Percentiles rank a stretch among this genome's conserved stretches.
Conservation (phyloP, 2,797 vertebrate species). For the Amphiprion clarkii region DNA sequence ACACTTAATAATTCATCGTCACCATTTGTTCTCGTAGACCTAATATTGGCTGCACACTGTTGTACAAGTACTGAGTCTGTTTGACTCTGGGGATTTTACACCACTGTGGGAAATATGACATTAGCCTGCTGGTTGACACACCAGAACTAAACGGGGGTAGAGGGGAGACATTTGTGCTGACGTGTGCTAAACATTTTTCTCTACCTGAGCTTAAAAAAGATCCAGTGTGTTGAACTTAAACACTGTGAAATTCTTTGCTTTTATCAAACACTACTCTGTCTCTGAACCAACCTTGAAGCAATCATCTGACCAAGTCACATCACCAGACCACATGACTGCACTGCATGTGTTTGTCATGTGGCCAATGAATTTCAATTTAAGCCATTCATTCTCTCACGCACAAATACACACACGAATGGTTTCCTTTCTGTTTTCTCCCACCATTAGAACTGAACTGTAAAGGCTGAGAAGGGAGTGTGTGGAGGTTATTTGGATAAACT, state of each 20-base stretch:
- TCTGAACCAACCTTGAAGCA: conserved; percentile 11
- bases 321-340: conserved; percentile 61
- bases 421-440: neutral
- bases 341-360: conserved; percentile 63
- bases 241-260: no score
- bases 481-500: no score
- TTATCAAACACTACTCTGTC: neutral
- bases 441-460: neutral
- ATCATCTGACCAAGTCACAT: conserved; percentile 66
- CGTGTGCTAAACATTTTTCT: neutral
- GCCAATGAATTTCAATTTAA: conserved; percentile 28
- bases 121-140: conserved; percentile 24
- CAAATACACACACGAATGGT: conserved; percentile 64
- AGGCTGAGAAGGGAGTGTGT: no score
- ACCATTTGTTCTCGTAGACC: conserved; percentile 22
- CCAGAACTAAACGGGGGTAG: neutral
- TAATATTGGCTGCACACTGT: conserved; percentile 13
- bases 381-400: conserved; percentile 50
- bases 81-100: conserved; percentile 29
- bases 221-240: neutral
- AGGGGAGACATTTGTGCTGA: neutral
- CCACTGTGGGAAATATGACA: conserved; percentile 61
- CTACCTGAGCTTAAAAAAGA: neutral
- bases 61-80: neutral
- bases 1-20: conserved; percentile 51